Percentiles rank a stretch among this genome's conserved stretches.
These are phyloP conservation scores for Drosophila parvula DNA, from an alignment of 1,140 invertebrate species.

Conservation along the genomic window DNA sequence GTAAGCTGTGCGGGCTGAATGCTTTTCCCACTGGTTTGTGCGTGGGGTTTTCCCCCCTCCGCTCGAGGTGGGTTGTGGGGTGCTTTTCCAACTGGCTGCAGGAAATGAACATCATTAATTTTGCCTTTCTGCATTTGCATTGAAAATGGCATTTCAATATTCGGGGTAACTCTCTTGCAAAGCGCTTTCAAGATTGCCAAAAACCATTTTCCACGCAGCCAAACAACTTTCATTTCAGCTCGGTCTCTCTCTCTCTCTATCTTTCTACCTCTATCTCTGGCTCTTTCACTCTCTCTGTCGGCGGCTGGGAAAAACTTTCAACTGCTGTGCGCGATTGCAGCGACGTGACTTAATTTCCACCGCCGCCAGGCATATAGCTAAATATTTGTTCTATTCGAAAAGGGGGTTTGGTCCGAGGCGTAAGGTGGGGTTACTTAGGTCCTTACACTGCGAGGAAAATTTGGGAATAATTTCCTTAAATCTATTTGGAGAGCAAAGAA, in stretches of 20 bases:
- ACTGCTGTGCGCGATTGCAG: conserved; percentile 78
- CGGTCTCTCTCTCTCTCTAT: not conserved
- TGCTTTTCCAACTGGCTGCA: conserved; percentile 33
- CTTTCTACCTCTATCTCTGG: not conserved
- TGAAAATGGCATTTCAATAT: conserved; percentile 80
- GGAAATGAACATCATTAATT: conserved; percentile 83
- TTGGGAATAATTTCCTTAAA: no score
- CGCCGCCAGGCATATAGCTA: conserved; percentile 68
- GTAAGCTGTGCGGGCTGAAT: conserved; percentile 61
- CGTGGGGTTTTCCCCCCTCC: not conserved
- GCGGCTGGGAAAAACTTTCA: conserved; percentile 50
- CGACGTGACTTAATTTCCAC: conserved; percentile 83
- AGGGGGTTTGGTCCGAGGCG: not conserved
- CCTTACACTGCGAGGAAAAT: conserved; percentile 9
- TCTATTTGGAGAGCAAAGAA: not conserved
- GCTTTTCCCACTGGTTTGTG: not conserved
- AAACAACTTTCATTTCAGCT: conserved; percentile 32
- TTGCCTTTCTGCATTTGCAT: conserved; percentile 79
- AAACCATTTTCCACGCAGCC: conserved; percentile 44
- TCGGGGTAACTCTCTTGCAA: conserved; percentile 24
- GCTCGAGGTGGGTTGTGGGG: not conserved
- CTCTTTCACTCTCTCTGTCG: not conserved
- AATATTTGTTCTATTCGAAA: conserved; percentile 65
- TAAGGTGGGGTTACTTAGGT: conserved; percentile 10
- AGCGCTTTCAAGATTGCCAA: conserved; percentile 67